These are phyloP conservation scores for Cariama cristata DNA, from an alignment of 2,113 vertebrate species.

Conservation along the genomic window DNA sequence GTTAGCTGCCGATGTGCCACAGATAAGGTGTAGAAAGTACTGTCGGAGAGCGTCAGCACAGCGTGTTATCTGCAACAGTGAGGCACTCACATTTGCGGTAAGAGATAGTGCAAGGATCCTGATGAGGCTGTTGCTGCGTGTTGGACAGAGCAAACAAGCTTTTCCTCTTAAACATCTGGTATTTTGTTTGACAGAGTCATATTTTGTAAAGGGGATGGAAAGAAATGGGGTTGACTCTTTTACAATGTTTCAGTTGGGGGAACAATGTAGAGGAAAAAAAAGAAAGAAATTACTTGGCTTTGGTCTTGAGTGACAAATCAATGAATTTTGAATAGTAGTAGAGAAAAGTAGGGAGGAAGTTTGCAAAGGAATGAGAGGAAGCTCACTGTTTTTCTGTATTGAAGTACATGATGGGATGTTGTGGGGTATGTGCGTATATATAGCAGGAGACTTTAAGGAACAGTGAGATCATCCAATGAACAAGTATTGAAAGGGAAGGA, in stretches of 20 bases:
- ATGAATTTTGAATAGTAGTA: neutral
- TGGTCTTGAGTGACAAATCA: neutral
- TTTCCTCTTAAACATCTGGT: neutral
- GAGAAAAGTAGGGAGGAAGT: neutral
- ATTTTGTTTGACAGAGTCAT: neutral
- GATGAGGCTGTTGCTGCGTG: neutral
- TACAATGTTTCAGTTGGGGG: neutral
- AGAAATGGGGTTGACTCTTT: neutral
- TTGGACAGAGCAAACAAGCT: neutral
- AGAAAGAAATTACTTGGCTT: neutral
- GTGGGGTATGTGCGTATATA: neutral
- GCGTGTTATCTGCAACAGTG: fast-evolving
- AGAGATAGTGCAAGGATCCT: neutral
- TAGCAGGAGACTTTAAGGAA: neutral
- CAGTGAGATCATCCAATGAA: neutral
- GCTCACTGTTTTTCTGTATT: neutral
- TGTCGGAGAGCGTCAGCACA: neutral
- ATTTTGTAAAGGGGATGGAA: neutral
- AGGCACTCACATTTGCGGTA: neutral
- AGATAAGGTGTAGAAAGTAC: neutral
- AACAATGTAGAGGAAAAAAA: neutral
- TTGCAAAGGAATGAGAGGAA: neutral
- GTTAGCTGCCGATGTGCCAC: neutral
- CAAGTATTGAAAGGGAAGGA: neutral
- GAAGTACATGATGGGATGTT: neutral